Evolutionary conservation across 1,140 invertebrate genomes (phyloP).

Genomic region (Pseudomyrmex cubaensis): DNA sequence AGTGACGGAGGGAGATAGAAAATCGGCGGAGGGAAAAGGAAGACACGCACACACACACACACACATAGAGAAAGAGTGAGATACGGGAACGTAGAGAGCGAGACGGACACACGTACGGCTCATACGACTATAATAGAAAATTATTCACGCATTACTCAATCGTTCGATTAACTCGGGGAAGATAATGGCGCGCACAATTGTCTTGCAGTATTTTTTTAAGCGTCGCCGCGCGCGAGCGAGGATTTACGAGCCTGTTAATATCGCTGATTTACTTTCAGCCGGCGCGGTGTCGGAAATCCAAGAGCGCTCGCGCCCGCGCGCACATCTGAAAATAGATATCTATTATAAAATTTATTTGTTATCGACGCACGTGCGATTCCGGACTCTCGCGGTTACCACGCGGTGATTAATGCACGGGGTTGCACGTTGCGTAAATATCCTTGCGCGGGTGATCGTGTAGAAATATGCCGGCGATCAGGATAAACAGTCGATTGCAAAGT

Average conservation of each 20-base stretch:
- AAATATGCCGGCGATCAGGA: conserved; percentile 37
- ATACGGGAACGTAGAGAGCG: conserved; percentile 21
- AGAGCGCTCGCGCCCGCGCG: not conserved
- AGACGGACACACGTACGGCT: conserved; percentile 37
- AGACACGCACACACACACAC: not conserved
- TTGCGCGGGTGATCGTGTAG: conserved; percentile 19
- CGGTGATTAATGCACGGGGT: conserved; percentile 53
- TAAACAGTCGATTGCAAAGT: conserved; percentile 43
- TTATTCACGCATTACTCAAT: conserved; percentile 68
- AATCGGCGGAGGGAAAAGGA: conserved; percentile 28
- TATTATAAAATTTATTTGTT: conserved; percentile 50
- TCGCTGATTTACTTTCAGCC: conserved; percentile 56
- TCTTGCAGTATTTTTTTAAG: conserved; percentile 50
- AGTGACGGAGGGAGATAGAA: conserved; percentile 14
- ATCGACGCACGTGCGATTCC: conserved; percentile 34
- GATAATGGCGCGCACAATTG: conserved; percentile 58
- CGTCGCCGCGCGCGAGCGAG: conserved; percentile 23
- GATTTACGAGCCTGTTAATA: conserved; percentile 58
- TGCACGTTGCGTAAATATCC: conserved; percentile 49
- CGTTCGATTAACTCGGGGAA: conserved; percentile 59
- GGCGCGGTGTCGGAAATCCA: not conserved
- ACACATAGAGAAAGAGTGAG: conserved; percentile 6
- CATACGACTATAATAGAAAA: conserved; percentile 62
- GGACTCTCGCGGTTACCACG: conserved; percentile 14
- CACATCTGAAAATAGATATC: conserved; percentile 27